Conservation (phyloP, 2,888 invertebrate species). For the Metalampra italica region DNA sequence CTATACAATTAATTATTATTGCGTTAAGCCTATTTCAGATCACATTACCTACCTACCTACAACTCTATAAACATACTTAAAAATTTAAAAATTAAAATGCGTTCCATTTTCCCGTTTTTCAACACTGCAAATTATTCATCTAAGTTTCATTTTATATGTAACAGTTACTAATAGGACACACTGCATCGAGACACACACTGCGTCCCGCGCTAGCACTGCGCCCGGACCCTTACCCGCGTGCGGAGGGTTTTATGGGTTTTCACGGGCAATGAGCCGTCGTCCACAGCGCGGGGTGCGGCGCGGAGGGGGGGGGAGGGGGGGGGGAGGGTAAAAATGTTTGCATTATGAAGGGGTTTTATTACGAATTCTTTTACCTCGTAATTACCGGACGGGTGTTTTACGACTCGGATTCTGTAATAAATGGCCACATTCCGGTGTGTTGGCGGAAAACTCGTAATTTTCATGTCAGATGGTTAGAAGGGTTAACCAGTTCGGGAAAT, state of each 20-base stretch:
- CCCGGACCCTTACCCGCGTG: background rate
- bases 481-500: background rate
- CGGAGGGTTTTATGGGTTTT: slow-evolving; percentile 26
- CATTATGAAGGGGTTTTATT: slow-evolving; percentile 9
- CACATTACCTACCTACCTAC: too few relatives aligned
- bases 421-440: background rate
- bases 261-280: slow-evolving; percentile 29
- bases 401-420: background rate
- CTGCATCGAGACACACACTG: background rate
- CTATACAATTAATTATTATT: too few relatives aligned
- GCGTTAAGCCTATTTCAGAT: too few relatives aligned
- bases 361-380: slow-evolving; percentile 8
- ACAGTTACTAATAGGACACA: too few relatives aligned
- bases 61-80: too few relatives aligned
- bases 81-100: too few relatives aligned
- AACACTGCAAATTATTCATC: too few relatives aligned
- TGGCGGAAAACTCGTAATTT: background rate
- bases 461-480: background rate
- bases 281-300: slow-evolving; percentile 7
- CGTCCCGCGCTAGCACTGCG: background rate
- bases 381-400: slow-evolving; percentile 8
- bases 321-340: slow-evolving; percentile 6
- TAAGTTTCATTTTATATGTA: too few relatives aligned
- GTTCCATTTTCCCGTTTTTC: too few relatives aligned
- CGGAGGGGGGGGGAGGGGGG: background rate